A percentile compares a stretch with the other conserved stretches of the same genome.
Conservation (phyloP, 1,140 invertebrate species). For the Zaprionus taronus region DNA sequence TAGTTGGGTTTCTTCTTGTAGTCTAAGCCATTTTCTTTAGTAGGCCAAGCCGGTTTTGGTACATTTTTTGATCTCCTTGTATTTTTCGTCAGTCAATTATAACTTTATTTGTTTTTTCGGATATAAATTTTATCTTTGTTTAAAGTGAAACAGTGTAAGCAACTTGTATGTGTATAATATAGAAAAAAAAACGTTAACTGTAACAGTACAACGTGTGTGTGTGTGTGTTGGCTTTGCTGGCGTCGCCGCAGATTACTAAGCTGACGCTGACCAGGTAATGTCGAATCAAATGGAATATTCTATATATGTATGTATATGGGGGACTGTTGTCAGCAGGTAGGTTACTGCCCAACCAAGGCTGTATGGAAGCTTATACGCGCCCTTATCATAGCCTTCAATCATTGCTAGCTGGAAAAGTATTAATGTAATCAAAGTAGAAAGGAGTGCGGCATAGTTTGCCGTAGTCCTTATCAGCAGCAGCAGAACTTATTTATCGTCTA, state of each 20-base stretch:
- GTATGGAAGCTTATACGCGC: background rate
- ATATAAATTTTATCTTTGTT: constrained; percentile 69
- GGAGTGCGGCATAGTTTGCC: too few species aligned
- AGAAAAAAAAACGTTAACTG: constrained; percentile 23
- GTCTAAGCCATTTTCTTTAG: constrained; percentile 12
- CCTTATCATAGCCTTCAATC: too few species aligned
- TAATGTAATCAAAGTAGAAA: too few species aligned
- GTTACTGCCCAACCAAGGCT: background rate
- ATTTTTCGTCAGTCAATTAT: constrained; percentile 49
- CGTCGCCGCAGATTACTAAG: constrained; percentile 18
- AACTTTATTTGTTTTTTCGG: constrained; percentile 61
- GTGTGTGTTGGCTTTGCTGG: constrained; percentile 34
- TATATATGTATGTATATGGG: too few species aligned
- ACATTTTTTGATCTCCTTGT: constrained; percentile 23
- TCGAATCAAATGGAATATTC: background rate
- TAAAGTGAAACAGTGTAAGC: constrained; percentile 61
- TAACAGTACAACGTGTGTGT: constrained; percentile 19
- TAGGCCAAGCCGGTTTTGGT: constrained; percentile 25
- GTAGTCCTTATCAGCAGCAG: too few species aligned
- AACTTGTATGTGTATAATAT: constrained; percentile 50
- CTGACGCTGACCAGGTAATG: constrained; percentile 34
- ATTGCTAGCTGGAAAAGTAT: too few species aligned
- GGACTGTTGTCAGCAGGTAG: background rate
- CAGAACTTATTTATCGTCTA: too few species aligned
- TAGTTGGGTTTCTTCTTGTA: constrained; percentile 36